Evolutionary conservation across 1,140 invertebrate species (phyloP).

Genomic region (Heterodera schachtii): DNA sequence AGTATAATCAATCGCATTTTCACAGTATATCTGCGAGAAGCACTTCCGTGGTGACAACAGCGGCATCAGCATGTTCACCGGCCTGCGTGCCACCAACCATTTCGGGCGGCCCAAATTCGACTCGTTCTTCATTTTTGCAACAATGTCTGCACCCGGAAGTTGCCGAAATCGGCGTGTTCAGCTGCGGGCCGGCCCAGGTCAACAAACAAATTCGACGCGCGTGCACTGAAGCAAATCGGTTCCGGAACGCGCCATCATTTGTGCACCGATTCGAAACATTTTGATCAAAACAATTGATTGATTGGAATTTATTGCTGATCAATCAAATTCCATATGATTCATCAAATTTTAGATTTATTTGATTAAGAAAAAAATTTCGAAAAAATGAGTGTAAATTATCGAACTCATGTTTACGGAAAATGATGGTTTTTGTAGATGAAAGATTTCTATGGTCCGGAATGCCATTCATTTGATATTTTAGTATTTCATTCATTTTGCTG

Average conservation of each 20-base stretch:
- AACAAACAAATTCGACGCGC: slow-evolving; percentile 62
- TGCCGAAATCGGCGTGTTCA: slow-evolving; percentile 69
- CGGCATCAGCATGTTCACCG: slow-evolving; percentile 54
- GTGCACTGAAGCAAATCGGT: slow-evolving; percentile 60
- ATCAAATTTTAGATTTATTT: too few relatives aligned
- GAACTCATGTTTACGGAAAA: too few relatives aligned
- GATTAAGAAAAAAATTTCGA: too few relatives aligned
- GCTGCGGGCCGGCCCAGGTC: slow-evolving; percentile 57
- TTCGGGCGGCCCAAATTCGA: slow-evolving; percentile 97
- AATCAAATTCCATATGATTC: too few relatives aligned
- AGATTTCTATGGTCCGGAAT: too few relatives aligned
- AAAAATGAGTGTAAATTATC: too few relatives aligned
- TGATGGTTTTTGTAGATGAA: too few relatives aligned
- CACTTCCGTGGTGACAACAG: slow-evolving; percentile 89
- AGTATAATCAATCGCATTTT: slow-evolving; percentile 9
- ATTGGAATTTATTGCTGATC: too few relatives aligned
- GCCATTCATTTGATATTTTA: too few relatives aligned
- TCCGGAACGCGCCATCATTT: slow-evolving; percentile 62
- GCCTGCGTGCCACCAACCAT: slow-evolving; percentile 86
- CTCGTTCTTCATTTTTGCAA: slow-evolving; percentile 93
- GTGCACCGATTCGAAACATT: slow-evolving; percentile 65
- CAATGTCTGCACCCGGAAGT: slow-evolving; percentile 91
- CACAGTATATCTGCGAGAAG: slow-evolving; percentile 98
- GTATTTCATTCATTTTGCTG: too few relatives aligned
- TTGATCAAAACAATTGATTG: slow-evolving; percentile 32